Evolutionary conservation across 1,140 invertebrate species (phyloP), one percentile per base, ranked within the genome.

Genomic region (Hydropsyche tenuis): DNA sequence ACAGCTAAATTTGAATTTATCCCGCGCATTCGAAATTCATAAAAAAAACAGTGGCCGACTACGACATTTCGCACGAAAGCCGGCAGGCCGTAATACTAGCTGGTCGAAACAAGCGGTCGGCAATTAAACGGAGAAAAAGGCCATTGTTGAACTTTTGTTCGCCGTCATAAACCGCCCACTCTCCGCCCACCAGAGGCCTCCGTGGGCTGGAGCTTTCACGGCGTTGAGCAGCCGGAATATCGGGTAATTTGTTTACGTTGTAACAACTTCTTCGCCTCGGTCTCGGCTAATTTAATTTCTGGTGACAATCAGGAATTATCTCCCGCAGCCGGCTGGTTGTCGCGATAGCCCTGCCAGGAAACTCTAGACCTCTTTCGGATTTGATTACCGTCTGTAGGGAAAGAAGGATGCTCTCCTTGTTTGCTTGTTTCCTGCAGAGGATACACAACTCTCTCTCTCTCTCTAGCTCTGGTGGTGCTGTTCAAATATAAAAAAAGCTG

Each of bases 231-330:
- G 48, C 48, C 16, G 37, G 64, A 22, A 65, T 27, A 30, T 43
- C 73, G 30, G 56, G 46, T 72, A 75, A 75, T 75, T 75, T 75
- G 74, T 75, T 72, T 75, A 75, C 74, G 69, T 69, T 72, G 69
- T 72, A 68, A 75, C 69, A 72, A 72, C 60, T 75, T 75, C 63
- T 68, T 66, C 72, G 53, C 37, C 60, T 62, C 56, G 42, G 53
- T 72, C 70, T 63, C 70, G 74, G 25, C 63, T 75, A 72, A 75
- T 75, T 75, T 72, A 75, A 75, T 75, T 72, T 63, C 56, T 73
- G 25, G 37, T 62, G 74, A 75, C 74, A 75, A 75, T 75, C 69
- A 72, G 74, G 69, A 75, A 64, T 72, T 75, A 75, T 72, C 63
- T 72, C 65, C 66, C 65, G 60, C 25, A 25, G 30, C 56, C 30